Evolutionary conservation across 1,140 invertebrate genomes (phyloP).

Genomic region (Scaptomyza montana): DNA sequence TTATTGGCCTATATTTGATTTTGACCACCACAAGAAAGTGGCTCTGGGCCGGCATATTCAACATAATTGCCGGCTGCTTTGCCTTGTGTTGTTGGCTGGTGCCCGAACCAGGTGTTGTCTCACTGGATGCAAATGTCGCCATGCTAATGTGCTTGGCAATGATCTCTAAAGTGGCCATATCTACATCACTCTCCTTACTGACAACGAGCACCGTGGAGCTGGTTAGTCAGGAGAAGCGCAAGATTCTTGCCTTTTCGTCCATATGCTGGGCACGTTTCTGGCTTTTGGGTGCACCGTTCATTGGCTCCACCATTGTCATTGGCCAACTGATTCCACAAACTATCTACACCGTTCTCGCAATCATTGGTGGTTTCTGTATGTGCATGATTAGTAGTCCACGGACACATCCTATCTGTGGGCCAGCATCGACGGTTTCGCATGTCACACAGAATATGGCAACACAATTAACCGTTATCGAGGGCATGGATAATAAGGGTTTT

Average conservation of each 20-base stretch:
- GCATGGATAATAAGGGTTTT: conserved; percentile 75
- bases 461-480: conserved; percentile 70
- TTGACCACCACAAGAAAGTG: conserved; percentile 77
- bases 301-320: conserved; percentile 76
- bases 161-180: conserved; percentile 82
- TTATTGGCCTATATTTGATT: conserved; percentile 82
- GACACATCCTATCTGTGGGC: conserved; percentile 67
- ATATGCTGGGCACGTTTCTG: conserved; percentile 83
- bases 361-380: conserved; percentile 73
- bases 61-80: conserved; percentile 75
- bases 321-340: conserved; percentile 80
- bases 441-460: conserved; percentile 66
- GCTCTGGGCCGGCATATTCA: conserved; percentile 79
- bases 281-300: conserved; percentile 80
- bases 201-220: conserved; percentile 82
- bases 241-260: conserved; percentile 77
- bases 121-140: conserved; percentile 66
- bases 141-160: conserved; percentile 80
- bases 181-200: conserved; percentile 77
- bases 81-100: conserved; percentile 80
- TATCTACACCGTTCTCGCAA: conserved; percentile 71
- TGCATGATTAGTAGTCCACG: conserved; percentile 75
- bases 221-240: conserved; percentile 73
- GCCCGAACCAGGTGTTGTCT: conserved; percentile 62
- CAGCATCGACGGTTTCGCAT: conserved; percentile 49